Evolutionary conservation across 2,888 invertebrate genomes (phyloP), one percentile per base, ranked within the genome.

Genomic region (Druceiella hillmani): DNA sequence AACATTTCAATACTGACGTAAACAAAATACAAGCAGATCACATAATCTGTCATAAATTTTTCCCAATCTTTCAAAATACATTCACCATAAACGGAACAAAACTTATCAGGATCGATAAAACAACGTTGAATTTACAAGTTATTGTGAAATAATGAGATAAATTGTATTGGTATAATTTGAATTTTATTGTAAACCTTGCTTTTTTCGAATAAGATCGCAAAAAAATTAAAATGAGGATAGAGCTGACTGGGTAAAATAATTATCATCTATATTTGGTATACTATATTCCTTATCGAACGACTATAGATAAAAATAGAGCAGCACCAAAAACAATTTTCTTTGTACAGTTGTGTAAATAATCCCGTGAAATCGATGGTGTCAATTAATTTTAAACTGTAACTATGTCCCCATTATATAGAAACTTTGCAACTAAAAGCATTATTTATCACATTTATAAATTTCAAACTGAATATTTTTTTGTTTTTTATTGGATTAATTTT

Each of bases 1-100:
- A n/a, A n/a, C n/a, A 38, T 17, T 26, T 38, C 24, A 9, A 38
- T 26, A 13, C 37, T 26, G 26, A 41, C 37, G 16, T 38, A 38
- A 11, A 20, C 17, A 3, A n/a, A 13, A 38, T 25, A 38, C 6
- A 39, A 20, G 24, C 27, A 22, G 13, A 20, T 40, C n/a, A 40
- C 40, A 3, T 17, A 20, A 9, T 39, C 9, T 2, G 38, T 38
- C n/a, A 37, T 38, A 4, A 13, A 10, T 38, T 2, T 40, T 39
- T 26, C 9, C 14, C 38, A 37, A 9, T 40, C 16, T 26, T 38
- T 39, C n/a, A 32, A 13, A 3, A 39, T 24, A 40, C 13, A 38
- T 22, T 27, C 20, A 22, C 39, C 40, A 38, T n/a, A 20, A 20
- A 20, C 22, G 22, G 6, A 20, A 20, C 22, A 20, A 20, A 20